Conservation (phyloP, 1,140 invertebrate species). For the Pararge aegeria region DNA sequence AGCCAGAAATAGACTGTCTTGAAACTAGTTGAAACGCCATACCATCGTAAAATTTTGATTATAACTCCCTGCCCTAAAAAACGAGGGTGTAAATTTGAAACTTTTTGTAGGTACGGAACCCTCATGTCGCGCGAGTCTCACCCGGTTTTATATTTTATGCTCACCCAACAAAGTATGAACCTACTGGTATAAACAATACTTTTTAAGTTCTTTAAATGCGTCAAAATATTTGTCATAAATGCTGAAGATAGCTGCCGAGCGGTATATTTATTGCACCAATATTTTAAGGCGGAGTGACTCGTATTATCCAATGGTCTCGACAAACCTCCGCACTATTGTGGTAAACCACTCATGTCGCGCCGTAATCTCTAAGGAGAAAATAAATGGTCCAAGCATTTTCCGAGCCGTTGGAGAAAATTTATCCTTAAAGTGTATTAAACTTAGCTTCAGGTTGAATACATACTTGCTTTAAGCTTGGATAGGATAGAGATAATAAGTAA, state of each 20-base stretch:
- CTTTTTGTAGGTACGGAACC: too few relatives aligned
- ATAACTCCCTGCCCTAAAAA: too few relatives aligned
- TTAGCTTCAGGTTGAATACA: constrained; percentile 15
- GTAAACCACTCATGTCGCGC: constrained; percentile 30
- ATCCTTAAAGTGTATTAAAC: constrained; percentile 30
- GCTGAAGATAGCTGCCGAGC: background rate
- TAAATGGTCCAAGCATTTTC: constrained; percentile 30
- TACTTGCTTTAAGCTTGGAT: background rate
- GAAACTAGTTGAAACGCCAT: too few relatives aligned
- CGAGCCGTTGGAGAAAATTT: constrained; percentile 23
- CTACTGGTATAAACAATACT: too few relatives aligned
- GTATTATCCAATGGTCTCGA: constrained; percentile 26
- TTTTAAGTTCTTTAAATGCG: background rate
- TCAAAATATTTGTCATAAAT: background rate
- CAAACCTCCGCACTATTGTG: constrained; percentile 31
- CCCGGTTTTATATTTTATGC: too few relatives aligned
- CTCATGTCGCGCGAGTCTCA: too few relatives aligned
- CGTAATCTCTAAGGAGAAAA: constrained; percentile 31
- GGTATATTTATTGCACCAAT: constrained; percentile 10
- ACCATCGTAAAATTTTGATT: too few relatives aligned
- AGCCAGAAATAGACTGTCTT: too few relatives aligned
- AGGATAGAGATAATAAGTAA: background rate
- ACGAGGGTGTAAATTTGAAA: too few relatives aligned
- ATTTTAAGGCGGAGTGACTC: constrained; percentile 20
- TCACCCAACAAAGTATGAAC: too few relatives aligned